Evolutionary conservation across 2,797 vertebrate species (phyloP).

Genomic region (Oryzias dopingdopingensis): DNA sequence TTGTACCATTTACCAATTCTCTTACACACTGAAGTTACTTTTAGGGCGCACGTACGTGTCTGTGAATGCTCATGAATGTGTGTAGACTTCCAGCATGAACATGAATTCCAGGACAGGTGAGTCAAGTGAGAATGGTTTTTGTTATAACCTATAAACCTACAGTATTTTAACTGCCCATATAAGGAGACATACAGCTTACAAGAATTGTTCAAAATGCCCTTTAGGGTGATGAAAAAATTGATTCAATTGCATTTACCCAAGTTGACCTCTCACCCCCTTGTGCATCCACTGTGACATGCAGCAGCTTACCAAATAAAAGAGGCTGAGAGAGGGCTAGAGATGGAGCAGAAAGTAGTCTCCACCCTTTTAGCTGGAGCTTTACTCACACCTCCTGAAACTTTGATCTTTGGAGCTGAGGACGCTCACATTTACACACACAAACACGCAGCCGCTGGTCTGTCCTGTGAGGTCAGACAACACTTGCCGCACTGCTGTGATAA

Average conservation of each 20-base stretch:
- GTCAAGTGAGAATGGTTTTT: slow-evolving; percentile 1
- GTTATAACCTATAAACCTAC: not conserved
- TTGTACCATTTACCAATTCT: slow-evolving; percentile 71
- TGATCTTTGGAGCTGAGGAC: slow-evolving; percentile 58
- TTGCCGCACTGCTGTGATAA: slow-evolving; percentile 56
- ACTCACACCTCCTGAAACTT: slow-evolving; percentile 57
- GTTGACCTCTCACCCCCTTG: slow-evolving; percentile 69
- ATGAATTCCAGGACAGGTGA: slow-evolving; percentile 22
- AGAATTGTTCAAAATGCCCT: not conserved
- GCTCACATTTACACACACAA: slow-evolving; percentile 24
- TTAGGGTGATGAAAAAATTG: slow-evolving; percentile 20
- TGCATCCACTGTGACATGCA: slow-evolving; percentile 72
- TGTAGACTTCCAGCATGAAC: slow-evolving; percentile 8
- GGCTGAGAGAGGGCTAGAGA: slow-evolving; percentile 38
- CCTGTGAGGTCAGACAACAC: slow-evolving; percentile 46
- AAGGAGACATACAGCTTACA: not conserved
- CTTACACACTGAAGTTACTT: slow-evolving; percentile 38
- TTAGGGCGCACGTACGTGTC: slow-evolving; percentile 36
- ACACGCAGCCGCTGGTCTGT: slow-evolving; percentile 15
- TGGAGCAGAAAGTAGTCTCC: slow-evolving; percentile 27
- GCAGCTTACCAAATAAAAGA: slow-evolving; percentile 67
- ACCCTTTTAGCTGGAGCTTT: slow-evolving; percentile 44
- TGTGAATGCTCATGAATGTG: slow-evolving; percentile 14
- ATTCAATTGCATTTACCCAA: slow-evolving; percentile 50
- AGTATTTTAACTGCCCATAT: slow-evolving; percentile 1